Conservation (phyloP, 2,888 invertebrate species). For the Nemurella pictetii region DNA sequence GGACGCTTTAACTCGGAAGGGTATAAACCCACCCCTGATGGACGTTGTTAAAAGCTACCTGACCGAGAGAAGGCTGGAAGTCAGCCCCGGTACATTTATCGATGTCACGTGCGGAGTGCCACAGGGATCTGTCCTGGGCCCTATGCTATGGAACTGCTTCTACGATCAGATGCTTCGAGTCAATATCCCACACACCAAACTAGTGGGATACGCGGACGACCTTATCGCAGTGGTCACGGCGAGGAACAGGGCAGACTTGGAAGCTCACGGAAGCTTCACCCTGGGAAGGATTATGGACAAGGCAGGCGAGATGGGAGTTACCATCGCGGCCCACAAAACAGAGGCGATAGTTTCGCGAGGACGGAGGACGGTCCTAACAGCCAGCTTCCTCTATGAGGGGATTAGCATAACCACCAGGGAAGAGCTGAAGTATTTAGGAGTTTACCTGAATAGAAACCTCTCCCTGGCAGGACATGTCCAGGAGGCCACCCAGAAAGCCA, state of each 20-base stretch:
- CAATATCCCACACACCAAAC: not conserved
- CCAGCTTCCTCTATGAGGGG: not conserved
- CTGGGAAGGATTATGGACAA: not conserved
- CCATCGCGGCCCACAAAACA: no score
- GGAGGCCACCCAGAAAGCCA: not conserved
- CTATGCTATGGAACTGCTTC: not conserved
- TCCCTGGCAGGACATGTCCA: not conserved
- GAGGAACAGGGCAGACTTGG: not conserved
- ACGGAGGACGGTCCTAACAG: not conserved
- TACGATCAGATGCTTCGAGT: not conserved
- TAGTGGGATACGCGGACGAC: conserved; percentile 11
- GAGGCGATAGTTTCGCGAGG: not conserved
- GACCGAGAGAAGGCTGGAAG: not conserved
- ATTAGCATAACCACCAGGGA: no score
- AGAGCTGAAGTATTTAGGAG: not conserved
- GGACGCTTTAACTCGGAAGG: not conserved
- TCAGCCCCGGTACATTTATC: not conserved
- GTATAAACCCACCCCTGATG: not conserved
- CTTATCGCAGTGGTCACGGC: conserved; percentile 4
- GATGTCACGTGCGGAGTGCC: not conserved
- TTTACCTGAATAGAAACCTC: not conserved
- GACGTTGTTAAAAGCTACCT: not conserved
- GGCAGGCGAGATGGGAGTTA: not conserved
- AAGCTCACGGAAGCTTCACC: not conserved
- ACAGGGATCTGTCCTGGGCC: not conserved